These are phyloP conservation scores for Lipophrys pholis DNA, from an alignment of 2,113 vertebrate genomes.

Conservation along the genomic window DNA sequence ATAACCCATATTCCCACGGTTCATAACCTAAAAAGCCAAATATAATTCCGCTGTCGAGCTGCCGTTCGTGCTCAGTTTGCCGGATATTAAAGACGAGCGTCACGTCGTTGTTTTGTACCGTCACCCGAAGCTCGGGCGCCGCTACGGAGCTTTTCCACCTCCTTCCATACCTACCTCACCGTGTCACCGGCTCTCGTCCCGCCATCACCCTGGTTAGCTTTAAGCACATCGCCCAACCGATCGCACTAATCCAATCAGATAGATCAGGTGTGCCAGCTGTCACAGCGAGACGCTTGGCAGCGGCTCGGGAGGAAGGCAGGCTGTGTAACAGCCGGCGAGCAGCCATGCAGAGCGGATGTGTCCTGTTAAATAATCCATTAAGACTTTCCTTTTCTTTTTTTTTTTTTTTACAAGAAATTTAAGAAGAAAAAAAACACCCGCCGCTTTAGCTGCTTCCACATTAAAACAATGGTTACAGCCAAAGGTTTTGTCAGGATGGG, in stretches of 20 bases:
- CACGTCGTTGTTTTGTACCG: too few relatives aligned
- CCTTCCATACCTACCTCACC: slow-evolving; percentile 52
- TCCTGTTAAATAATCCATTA: slow-evolving; percentile 81
- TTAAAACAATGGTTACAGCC: slow-evolving; percentile 30
- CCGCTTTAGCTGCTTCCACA: slow-evolving; percentile 54
- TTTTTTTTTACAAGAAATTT: slow-evolving; percentile 8
- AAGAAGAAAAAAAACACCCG: slow-evolving; percentile 1
- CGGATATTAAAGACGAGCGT: too few relatives aligned
- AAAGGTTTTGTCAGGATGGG: slow-evolving; percentile 31
- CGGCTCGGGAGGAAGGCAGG: slow-evolving; percentile 40
- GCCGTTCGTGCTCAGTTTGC: too few relatives aligned
- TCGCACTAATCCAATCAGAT: slow-evolving; percentile 77
- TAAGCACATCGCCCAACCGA: slow-evolving; percentile 56
- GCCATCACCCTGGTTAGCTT: slow-evolving; percentile 59
- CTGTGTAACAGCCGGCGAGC: slow-evolving; percentile 64
- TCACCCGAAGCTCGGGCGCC: too few relatives aligned
- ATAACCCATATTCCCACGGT: too few relatives aligned
- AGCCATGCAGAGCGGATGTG: slow-evolving; percentile 71
- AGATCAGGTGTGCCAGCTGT: slow-evolving; percentile 78
- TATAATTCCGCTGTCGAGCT: too few relatives aligned
- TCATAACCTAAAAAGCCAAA: too few relatives aligned
- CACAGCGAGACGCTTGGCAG: slow-evolving; percentile 54
- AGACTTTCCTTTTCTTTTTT: slow-evolving; percentile 38
- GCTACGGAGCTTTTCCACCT: slow-evolving; percentile 8
- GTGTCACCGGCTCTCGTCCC: slow-evolving; percentile 31